A percentile compares a stretch with the other conserved stretches of the same genome.
Evolutionary conservation across 2,888 invertebrate genomes (phyloP).

Genomic region (Morpho deidamia): DNA sequence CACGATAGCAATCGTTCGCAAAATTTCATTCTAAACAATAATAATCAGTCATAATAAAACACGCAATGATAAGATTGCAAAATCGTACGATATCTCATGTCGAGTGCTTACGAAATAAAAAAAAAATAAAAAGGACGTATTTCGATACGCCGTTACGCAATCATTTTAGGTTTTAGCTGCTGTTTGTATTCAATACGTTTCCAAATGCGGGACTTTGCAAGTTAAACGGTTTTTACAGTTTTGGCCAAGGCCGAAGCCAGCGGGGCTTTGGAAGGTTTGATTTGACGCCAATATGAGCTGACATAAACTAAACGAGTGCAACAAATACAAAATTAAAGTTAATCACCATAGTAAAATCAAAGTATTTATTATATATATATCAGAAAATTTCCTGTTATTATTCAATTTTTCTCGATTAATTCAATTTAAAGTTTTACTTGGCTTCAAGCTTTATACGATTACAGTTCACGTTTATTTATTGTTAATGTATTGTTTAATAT

Average conservation of each 20-base stretch:
- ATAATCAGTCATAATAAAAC: constrained; percentile 20
- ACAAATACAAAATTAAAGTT: no score
- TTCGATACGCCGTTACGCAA: constrained; percentile 12
- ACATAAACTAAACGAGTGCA: no score
- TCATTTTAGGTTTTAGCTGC: constrained; percentile 8
- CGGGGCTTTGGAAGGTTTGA: constrained; percentile 2
- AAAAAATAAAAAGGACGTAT: constrained; percentile 13
- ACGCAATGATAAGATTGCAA: constrained; percentile 52
- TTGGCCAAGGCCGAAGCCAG: not conserved
- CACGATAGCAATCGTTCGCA: constrained; percentile 21
- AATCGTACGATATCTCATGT: constrained; percentile 45
- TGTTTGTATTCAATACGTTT: not conserved
- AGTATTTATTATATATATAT: no score
- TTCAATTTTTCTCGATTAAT: no score
- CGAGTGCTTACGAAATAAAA: constrained; percentile 22
- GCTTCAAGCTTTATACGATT: no score
- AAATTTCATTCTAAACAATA: constrained; percentile 22
- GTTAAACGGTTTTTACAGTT: constrained; percentile 3
- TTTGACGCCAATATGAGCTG: not conserved
- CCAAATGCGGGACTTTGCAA: not conserved
- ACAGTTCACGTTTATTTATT: no score
- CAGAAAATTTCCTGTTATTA: no score
- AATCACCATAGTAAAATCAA: no score
- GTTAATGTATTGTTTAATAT: no score
- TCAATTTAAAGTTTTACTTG: no score